Conservation (phyloP, 2,113 vertebrate species). For the Orthonyx spaldingii region DNA sequence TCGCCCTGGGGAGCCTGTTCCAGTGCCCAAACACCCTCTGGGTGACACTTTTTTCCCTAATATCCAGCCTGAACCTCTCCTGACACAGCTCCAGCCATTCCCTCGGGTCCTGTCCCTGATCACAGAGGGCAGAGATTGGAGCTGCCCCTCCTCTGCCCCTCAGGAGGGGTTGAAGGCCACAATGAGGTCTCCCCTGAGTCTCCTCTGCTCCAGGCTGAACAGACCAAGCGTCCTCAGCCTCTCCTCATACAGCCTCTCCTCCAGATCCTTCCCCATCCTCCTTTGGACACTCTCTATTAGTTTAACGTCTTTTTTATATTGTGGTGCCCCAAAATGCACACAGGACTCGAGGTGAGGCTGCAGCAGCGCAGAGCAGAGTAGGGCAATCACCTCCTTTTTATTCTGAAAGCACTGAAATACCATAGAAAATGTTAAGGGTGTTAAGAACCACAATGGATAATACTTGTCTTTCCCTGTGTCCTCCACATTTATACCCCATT, state of each 20-base stretch:
- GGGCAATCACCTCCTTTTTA: background rate
- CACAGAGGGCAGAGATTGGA: background rate
- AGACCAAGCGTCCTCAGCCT: background rate
- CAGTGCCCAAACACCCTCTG: background rate
- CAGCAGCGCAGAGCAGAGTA: background rate
- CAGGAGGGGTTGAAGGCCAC: background rate
- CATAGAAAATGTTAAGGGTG: background rate
- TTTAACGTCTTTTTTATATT: background rate
- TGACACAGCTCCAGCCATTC: background rate
- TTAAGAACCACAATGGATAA: background rate
- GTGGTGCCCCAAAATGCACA: background rate
- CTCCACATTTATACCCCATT: background rate
- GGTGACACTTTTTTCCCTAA: accelerated
- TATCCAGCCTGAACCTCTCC: background rate
- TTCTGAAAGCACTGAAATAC: background rate
- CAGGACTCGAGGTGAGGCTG: background rate
- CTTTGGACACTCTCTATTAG: background rate
- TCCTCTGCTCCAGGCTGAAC: background rate
- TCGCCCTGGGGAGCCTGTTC: background rate
- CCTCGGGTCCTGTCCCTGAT: background rate
- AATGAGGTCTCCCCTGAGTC: background rate
- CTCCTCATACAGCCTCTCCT: accelerated
- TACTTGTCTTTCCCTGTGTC: background rate
- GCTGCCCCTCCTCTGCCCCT: background rate
- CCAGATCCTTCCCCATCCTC: background rate